Evolutionary conservation across 1,140 invertebrate genomes (phyloP), one percentile per base, ranked within the genome.

Genomic region (Drosophila kanapiae): DNA sequence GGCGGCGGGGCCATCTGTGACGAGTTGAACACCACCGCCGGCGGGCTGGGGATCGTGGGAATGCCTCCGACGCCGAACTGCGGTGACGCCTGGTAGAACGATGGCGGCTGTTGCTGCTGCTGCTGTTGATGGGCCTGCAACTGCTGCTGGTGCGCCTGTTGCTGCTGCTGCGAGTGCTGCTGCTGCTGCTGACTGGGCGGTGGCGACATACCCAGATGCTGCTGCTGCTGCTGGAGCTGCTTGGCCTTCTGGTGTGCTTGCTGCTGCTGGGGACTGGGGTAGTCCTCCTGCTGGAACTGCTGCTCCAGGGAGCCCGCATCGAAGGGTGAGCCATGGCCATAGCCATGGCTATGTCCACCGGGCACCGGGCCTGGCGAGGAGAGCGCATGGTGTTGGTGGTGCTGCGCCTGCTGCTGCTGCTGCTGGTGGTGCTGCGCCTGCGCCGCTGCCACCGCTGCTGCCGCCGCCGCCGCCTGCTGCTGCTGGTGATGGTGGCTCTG

Each of bases 41-140:
- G 97, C 11, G 97, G 97, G 49, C 96, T 97, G 10, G 97, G 96
- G 80, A 96, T 96, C 11, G 97, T 96, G 33, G 97, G 95, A 82
- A 97, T 95, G 35, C 95, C 94, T 56, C 80, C 95, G 75, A 96
- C 94, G 48, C 72, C 95, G 76, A 96, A 97, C 79, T 96, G 96
- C 13, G 91, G 91, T 18, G 94, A 93, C 51, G 92, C 80, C 71
- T 92, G 92, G 70, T 92, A 93, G 77, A 92, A 93, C 4, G 82
- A 82, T 49, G 90, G 81, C 62, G 91, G 91, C 43, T 91, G 88
- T 31, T 91, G 76, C 47, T 88, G 90, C 11, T 83, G 84, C 43
- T 86, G 80, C 9, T 90, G 80, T 2, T 76, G 68, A 14, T 81
- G 82, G 13, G 57, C 78, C 37, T 71, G 65, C 9, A 70, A 64